Evolutionary conservation across 2,888 invertebrate genomes (phyloP).

Genomic region (Eustalomyia histrio): DNA sequence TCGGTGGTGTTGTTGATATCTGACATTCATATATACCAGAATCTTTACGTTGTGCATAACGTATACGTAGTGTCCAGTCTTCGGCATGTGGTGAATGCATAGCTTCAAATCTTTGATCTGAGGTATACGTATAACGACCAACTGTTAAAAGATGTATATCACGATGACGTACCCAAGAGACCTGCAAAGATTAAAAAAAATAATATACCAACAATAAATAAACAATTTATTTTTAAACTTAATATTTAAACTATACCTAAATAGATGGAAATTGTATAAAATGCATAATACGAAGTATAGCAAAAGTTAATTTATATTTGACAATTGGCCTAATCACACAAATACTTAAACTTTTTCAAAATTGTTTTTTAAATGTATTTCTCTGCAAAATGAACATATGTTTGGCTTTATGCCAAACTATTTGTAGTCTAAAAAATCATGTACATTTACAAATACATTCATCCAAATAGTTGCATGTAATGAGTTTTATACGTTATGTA

Average conservation of each 20-base stretch:
- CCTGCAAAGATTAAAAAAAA: slow-evolving; percentile 79
- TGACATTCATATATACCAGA: slow-evolving; percentile 93
- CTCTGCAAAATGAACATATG: too few species aligned
- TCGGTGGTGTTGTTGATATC: slow-evolving; percentile 93
- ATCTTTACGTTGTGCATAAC: slow-evolving; percentile 87
- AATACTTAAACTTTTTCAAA: slow-evolving; percentile 58
- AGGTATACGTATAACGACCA: slow-evolving; percentile 89
- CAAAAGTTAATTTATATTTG: slow-evolving; percentile 48
- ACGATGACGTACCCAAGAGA: slow-evolving; percentile 88
- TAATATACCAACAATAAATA: slow-evolving; percentile 4
- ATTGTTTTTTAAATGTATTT: neutral
- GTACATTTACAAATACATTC: neutral
- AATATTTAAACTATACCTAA: too few species aligned
- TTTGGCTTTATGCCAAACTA: slow-evolving; percentile 45
- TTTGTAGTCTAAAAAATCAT: slow-evolving; percentile 6
- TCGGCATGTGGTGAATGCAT: slow-evolving; percentile 92
- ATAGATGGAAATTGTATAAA: too few species aligned
- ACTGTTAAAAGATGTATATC: slow-evolving; percentile 88
- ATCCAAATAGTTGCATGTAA: neutral
- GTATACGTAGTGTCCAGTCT: slow-evolving; percentile 90
- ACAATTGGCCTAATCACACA: slow-evolving; percentile 62
- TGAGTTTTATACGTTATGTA: too few species aligned
- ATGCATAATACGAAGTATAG: too few species aligned
- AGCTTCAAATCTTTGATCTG: slow-evolving; percentile 91
- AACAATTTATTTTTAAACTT: slow-evolving; percentile 13